Conservation (phyloP, 2,888 invertebrate genomes). For the Hydrotaea diabolus region DNA sequence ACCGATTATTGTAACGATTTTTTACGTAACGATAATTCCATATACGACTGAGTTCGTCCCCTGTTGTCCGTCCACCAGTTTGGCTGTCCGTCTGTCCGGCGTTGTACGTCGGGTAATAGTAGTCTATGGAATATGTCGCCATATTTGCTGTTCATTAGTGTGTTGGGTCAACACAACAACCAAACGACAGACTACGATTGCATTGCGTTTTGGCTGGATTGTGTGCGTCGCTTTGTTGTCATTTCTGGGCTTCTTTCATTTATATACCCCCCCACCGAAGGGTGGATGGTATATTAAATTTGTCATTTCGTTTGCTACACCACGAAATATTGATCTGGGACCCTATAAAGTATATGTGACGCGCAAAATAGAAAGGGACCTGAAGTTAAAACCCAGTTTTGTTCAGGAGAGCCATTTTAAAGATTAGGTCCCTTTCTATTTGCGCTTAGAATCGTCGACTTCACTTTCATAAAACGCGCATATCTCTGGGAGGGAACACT, state of each 20-base stretch:
- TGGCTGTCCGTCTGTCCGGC: not conserved
- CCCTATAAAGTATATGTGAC: too few species aligned
- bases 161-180: constrained; percentile 53
- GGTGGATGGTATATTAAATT: too few species aligned
- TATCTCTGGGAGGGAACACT: too few species aligned
- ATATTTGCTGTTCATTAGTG: constrained; percentile 67
- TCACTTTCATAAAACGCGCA: too few species aligned
- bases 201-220: constrained; percentile 18
- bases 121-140: constrained; percentile 56
- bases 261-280: too few species aligned
- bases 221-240: not conserved
- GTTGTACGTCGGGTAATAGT: not conserved
- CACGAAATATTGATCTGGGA: too few species aligned
- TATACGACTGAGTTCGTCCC: not conserved
- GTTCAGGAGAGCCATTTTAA: too few species aligned
- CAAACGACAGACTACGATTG: constrained; percentile 21
- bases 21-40: constrained; percentile 57
- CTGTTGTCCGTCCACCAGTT: not conserved
- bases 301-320: too few species aligned
- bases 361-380: too few species aligned
- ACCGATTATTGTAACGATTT: constrained; percentile 54
- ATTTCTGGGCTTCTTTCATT: not conserved
- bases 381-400: too few species aligned
- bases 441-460: too few species aligned
- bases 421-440: too few species aligned